Evolutionary conservation across 1,140 invertebrate genomes (phyloP).

Genomic region (Neotoxoptera formosana): DNA sequence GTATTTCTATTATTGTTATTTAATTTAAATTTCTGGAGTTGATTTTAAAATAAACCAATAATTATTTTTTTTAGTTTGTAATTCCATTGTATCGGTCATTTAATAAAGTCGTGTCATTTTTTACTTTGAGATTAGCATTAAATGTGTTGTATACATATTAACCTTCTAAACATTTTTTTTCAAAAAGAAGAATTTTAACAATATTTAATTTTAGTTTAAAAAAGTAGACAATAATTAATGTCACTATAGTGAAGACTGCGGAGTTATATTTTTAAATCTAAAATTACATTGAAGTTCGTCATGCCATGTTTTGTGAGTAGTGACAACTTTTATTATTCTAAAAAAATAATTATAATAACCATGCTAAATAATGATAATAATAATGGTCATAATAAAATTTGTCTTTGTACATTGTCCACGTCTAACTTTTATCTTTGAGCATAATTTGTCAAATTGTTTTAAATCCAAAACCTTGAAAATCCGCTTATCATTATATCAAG

Average conservation of each 20-base stretch:
- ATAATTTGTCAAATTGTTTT: constrained; percentile 26
- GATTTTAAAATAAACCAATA: neutral
- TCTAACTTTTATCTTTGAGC: constrained; percentile 28
- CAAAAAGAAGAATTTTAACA: neutral
- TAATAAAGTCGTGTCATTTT: neutral
- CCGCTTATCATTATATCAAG: neutral
- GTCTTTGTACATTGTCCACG: neutral
- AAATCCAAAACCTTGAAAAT: neutral
- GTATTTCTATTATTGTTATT: neutral
- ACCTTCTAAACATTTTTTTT: neutral
- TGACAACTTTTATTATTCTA: constrained; percentile 33
- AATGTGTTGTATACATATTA: neutral
- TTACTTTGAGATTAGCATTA: neutral
- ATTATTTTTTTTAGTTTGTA: neutral
- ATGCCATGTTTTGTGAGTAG: constrained; percentile 21
- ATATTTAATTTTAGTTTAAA: constrained; percentile 41
- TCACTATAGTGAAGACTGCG: neutral
- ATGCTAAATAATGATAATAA: constrained; percentile 25
- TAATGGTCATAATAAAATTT: neutral
- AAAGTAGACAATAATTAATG: constrained; percentile 45
- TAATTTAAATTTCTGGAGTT: neutral
- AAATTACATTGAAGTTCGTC: neutral
- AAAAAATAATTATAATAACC: constrained; percentile 23
- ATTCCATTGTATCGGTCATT: neutral
- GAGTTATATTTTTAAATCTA: constrained; percentile 31